Conservation (phyloP, 2,888 invertebrate genomes). For the Liodrosophila aerea region DNA sequence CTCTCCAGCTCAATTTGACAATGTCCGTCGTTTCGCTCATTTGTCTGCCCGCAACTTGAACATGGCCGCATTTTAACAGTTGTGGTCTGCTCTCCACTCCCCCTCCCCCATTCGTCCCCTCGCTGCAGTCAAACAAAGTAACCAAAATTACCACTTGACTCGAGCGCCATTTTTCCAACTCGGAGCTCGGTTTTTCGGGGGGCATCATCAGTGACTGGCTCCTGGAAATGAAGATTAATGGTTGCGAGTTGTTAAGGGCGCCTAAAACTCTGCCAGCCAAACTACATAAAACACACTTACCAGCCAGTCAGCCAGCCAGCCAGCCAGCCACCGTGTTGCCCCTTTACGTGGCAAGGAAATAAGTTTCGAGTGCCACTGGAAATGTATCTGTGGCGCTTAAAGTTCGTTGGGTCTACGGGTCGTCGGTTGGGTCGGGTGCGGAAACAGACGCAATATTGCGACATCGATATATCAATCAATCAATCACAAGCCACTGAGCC, state of each 20-base stretch:
- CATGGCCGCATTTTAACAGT: slow-evolving; percentile 72
- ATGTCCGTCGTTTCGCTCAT: slow-evolving; percentile 61
- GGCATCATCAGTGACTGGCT: slow-evolving; percentile 43
- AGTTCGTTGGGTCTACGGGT: slow-evolving; percentile 20
- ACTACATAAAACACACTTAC: slow-evolving; percentile 73
- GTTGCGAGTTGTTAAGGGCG: slow-evolving; percentile 56
- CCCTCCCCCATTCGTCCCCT: neutral
- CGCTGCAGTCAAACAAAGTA: slow-evolving; percentile 61
- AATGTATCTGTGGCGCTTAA: slow-evolving; percentile 40
- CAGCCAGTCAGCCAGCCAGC: too few relatives aligned
- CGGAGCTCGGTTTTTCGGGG: slow-evolving; percentile 29
- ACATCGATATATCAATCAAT: slow-evolving; percentile 53
- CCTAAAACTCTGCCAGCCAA: slow-evolving; percentile 61
- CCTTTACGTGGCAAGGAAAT: slow-evolving; percentile 26
- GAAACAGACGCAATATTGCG: slow-evolving; percentile 56
- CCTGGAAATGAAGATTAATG: slow-evolving; percentile 80
- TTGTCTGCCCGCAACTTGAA: slow-evolving; percentile 67
- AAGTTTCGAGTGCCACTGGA: slow-evolving; percentile 49
- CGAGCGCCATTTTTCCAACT: slow-evolving; percentile 59
- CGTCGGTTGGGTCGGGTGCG: neutral
- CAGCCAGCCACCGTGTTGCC: slow-evolving; percentile 45
- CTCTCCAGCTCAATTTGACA: slow-evolving; percentile 61
- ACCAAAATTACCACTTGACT: slow-evolving; percentile 75
- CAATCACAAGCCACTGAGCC: slow-evolving; percentile 21
- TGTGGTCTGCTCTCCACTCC: slow-evolving; percentile 32